Evolutionary conservation across 1,140 invertebrate species (phyloP).

Genomic region (Monochamus saltuarius): DNA sequence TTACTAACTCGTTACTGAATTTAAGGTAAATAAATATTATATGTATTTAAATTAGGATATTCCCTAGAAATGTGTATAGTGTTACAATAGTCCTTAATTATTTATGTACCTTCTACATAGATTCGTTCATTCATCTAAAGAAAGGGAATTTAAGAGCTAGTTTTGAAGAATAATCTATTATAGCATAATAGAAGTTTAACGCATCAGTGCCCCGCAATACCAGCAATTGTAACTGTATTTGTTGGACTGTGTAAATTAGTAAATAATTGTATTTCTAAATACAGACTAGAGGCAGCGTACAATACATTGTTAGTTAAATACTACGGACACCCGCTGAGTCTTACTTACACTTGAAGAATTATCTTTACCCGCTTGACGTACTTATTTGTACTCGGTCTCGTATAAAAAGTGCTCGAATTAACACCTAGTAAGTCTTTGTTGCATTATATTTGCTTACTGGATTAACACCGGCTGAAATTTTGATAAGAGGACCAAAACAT

Average conservation of each 20-base stretch:
- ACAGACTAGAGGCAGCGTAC: conserved; percentile 29
- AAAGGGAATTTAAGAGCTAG: too few species aligned
- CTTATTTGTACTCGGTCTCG: conserved; percentile 35
- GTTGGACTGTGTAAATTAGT: conserved; percentile 46
- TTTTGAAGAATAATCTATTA: conserved; percentile 17
- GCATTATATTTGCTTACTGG: neutral
- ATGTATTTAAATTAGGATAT: too few species aligned
- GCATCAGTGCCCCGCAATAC: conserved; percentile 36
- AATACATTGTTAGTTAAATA: conserved; percentile 37
- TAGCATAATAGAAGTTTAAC: conserved; percentile 51
- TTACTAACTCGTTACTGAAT: too few species aligned
- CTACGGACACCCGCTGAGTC: conserved; percentile 36
- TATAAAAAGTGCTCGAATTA: conserved; percentile 28
- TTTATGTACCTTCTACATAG: too few species aligned
- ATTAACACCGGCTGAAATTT: neutral
- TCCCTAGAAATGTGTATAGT: too few species aligned
- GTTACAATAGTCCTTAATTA: too few species aligned
- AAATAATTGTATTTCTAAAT: conserved; percentile 46
- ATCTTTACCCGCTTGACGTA: conserved; percentile 31
- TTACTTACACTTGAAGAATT: conserved; percentile 40
- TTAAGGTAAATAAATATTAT: too few species aligned
- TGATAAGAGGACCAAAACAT: too few species aligned
- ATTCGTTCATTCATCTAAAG: too few species aligned
- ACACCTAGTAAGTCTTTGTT: conserved; percentile 24
- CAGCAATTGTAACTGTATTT: conserved; percentile 45